Evolutionary conservation across 2,113 vertebrate genomes (phyloP).

Genomic region (Vidua chalybeata): DNA sequence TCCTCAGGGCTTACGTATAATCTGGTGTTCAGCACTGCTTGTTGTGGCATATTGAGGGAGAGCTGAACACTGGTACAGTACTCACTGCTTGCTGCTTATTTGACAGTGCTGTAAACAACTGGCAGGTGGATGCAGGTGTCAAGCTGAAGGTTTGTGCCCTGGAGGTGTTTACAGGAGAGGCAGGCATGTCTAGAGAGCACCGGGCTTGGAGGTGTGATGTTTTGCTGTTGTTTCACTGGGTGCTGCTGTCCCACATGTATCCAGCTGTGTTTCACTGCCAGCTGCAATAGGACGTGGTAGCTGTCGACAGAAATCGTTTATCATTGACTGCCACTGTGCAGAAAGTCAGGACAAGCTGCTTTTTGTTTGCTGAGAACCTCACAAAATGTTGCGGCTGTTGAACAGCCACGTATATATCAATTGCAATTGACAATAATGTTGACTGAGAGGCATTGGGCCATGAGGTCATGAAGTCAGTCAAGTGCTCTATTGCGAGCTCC

Average conservation of each 20-base stretch:
- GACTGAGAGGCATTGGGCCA: not conserved
- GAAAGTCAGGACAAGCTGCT: not conserved
- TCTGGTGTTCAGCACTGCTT: not conserved
- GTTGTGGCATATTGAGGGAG: not conserved
- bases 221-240: not conserved
- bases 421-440: not conserved
- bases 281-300: not conserved
- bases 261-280: not conserved
- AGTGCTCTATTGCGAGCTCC: not conserved
- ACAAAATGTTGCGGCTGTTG: not conserved
- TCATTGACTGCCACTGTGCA: not conserved
- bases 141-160: not conserved
- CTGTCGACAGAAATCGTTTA: not conserved
- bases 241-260: not conserved
- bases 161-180: not conserved
- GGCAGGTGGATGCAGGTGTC: constrained; percentile 13
- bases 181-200: not conserved
- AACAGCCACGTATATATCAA: not conserved
- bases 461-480: fast-evolving
- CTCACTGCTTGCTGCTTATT: not conserved
- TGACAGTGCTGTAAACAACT: not conserved
- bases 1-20: not conserved
- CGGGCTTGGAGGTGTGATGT: not conserved
- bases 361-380: not conserved
- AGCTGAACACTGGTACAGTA: not conserved